These are phyloP conservation scores for Imbricaverruca yamaguchii DNA, from an alignment of 2,888 invertebrate species.

Conservation along the genomic window DNA sequence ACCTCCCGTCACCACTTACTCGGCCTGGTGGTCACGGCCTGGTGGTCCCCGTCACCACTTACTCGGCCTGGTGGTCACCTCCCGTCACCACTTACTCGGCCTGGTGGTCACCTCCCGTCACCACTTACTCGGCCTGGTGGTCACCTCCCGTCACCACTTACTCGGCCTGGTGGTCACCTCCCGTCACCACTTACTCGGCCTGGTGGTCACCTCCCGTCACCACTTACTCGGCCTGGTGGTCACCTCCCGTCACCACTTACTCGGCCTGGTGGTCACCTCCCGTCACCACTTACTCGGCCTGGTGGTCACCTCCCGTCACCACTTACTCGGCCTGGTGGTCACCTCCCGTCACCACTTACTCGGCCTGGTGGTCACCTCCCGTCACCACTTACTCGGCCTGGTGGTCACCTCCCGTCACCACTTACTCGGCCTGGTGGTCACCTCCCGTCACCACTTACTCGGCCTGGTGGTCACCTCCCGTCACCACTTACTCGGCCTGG, in stretches of 20 bases:
- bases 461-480: not conserved
- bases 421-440: too few relatives aligned
- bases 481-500: too few relatives aligned
- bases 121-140: too few relatives aligned
- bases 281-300: not conserved
- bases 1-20: not conserved
- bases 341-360: not conserved
- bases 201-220: not conserved
- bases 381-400: too few relatives aligned
- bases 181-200: not conserved
- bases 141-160: not conserved
- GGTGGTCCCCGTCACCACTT: too few relatives aligned
- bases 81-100: not conserved
- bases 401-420: not conserved
- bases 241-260: not conserved
- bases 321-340: too few relatives aligned
- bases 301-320: not conserved
- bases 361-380: not conserved
- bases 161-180: not conserved
- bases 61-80: not conserved
- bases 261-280: not conserved
- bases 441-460: not conserved
- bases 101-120: not conserved
- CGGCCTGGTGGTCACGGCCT: not conserved
- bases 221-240: too few relatives aligned